Evolutionary conservation across 2,888 invertebrate species (phyloP).

Genomic region (Slavum lentiscoides): DNA sequence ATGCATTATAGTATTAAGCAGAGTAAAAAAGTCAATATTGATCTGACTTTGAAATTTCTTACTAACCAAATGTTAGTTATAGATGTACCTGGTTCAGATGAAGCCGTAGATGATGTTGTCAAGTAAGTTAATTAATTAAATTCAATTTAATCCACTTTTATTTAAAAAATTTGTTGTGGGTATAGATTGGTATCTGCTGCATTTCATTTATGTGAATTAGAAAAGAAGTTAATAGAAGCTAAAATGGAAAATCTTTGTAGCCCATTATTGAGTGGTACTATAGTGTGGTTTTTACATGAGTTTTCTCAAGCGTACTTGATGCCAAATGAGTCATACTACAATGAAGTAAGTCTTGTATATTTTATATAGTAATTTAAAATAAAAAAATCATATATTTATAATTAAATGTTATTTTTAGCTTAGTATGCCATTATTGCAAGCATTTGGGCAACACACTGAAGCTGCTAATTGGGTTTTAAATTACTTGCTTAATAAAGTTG

Average conservation of each 20-base stretch:
- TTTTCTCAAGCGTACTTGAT: constrained; percentile 70
- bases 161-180: not conserved
- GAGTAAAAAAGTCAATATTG: constrained; percentile 60
- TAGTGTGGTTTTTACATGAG: constrained; percentile 78
- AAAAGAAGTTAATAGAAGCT: constrained; percentile 72
- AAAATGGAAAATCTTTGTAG: constrained; percentile 71
- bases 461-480: constrained; percentile 68
- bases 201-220: constrained; percentile 74
- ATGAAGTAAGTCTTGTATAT: constrained; percentile 61
- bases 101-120: constrained; percentile 65
- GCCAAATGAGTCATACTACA: constrained; percentile 66
- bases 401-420: constrained; percentile 61
- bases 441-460: constrained; percentile 71
- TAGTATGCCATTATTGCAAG: constrained; percentile 66
- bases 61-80: constrained; percentile 60
- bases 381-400: constrained; percentile 55
- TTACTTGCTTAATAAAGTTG: constrained; percentile 69
- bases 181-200: constrained; percentile 70
- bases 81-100: constrained; percentile 60
- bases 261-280: constrained; percentile 76
- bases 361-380: constrained; percentile 2
- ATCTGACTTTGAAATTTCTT: constrained; percentile 63
- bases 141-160: not conserved
- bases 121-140: constrained; percentile 60
- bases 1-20: constrained; percentile 68